Base-by-base conservation (phyloP, 2,113 vertebrate genomes). In the Platichthys stellatus region DNA sequence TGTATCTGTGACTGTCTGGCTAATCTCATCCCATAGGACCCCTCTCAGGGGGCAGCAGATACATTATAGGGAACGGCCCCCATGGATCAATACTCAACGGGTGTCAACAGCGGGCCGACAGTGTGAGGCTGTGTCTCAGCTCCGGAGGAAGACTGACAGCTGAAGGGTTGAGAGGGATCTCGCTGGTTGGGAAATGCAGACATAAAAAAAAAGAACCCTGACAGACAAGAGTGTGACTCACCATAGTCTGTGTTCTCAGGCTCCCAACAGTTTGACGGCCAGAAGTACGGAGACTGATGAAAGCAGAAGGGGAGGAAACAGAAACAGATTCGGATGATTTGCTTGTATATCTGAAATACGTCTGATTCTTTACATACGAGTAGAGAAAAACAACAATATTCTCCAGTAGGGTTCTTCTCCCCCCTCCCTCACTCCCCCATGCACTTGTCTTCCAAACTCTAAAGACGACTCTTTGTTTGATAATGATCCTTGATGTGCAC, bases 181-280 rank as follows among this genome's bases (percentile, higher is more conserved):
- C 24, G 17, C 62, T 13, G 64, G 47, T 60, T 67, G 63, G 66
- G 69, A 62, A 12, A 56, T 5, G n/a, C 57, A 47, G 20, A 61
- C 20, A 14, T 45, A 66, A 60, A 76, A 65, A 65, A 17, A 74
- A 65, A 62, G 17, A 24, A 24, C 24, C 23, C 11, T 62, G 60
- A 75, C 56, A 53, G 76, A 62, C 9, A 72, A n/a, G 56, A 2
- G 26, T 45, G 40, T 81, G 79, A 90, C 96, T 96, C 90, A 99
- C 97, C 97, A 31, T 99, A 99, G 90, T 98, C 97, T 21, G 97
- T 99, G 91, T 99, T 99, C 91, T 99, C 97, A 20, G 97, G 97
- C 90, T 98, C 97, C 97, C 97, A 99, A 89, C 97, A 99, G 90
- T 99, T 98, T 51, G 97, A 98, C 89, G 97, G 96, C 97, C 97